These are phyloP conservation scores for Heliangelus exortis DNA, from an alignment of 2,797 vertebrate species.

Conservation along the genomic window DNA sequence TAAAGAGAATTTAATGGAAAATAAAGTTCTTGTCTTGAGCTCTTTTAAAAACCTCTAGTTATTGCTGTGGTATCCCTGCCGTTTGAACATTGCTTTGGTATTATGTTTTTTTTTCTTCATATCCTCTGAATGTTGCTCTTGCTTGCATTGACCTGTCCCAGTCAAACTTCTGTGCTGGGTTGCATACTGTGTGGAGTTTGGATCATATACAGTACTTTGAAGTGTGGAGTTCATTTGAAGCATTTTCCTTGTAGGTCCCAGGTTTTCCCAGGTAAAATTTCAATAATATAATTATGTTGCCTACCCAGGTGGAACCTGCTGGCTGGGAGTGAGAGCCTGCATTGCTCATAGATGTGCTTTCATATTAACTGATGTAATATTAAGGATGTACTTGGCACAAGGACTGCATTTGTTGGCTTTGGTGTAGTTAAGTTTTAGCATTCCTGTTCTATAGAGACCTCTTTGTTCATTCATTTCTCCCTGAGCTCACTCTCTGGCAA, in stretches of 20 bases:
- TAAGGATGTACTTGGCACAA: not conserved
- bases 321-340: not conserved
- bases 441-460: not conserved
- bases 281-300: not conserved
- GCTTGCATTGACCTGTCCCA: not conserved
- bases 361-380: not conserved
- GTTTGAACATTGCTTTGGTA: not conserved
- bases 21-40: not conserved
- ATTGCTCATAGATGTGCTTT: not conserved
- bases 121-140: not conserved
- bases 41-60: not conserved
- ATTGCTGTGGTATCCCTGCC: not conserved
- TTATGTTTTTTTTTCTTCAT: not conserved
- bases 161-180: rapidly evolving
- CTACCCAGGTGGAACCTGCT: not conserved
- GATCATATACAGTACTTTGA: not conserved
- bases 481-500: not conserved
- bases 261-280: not conserved
- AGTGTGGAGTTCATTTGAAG: not conserved
- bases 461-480: slow-evolving; percentile 20
- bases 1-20: not conserved
- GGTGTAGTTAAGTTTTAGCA: not conserved
- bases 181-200: rapidly evolving
- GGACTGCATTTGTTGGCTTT: not conserved
- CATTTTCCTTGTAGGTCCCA: not conserved